Base-by-base conservation (phyloP, 2,888 invertebrate genomes). In the Rosalia funebris region DNA sequence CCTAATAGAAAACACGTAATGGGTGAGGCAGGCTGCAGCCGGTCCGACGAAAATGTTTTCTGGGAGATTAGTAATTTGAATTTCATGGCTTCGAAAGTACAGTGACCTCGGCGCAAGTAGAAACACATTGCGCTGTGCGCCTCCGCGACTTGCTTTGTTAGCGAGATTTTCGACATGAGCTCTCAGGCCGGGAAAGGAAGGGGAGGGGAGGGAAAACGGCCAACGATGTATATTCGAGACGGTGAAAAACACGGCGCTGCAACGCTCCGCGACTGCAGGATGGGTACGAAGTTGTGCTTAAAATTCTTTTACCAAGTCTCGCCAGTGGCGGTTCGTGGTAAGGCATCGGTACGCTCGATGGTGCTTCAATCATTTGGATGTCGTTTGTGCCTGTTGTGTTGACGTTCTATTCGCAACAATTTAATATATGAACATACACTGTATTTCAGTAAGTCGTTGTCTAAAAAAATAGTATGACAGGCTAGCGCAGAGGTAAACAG, bases 31-130 rank as follows among this genome's bases (percentile, higher is more conserved):
- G 11, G 12, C 37, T 20, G 19, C 14, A 20, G 19, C 20, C 50
- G 14, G 50, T 2, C 15, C 25, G n/a, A 20, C 50, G 19, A 15
- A 25, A 50, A 37, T 39, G 20, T 50, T 50, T 39, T 39, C 50
- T 39, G 34, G 39, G 50, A 50, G 50, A 50, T 50, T 50, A 50
- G 48, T 50, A 39, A 50, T 50, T 50, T 39, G 74, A 75, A 76
- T 77, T 77, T 77, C 71, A 75, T 75, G 77, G 77, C 78, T 77
- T 75, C 77, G 75, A 77, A 77, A 75, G 79, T 78, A 74, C 78
- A 78, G 74, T 78, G 78, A 66, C 78, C 79, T 79, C 78, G 77
- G 75, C 78, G 77, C 79, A 80, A 80, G 80, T 79, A 78, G 74
- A 76, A 80, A 80, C 77, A 77, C 77, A 79, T 80, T 80, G 75